Evolutionary conservation across 2,113 vertebrate genomes (phyloP).

Genomic region (Tauraco erythrolophus): DNA sequence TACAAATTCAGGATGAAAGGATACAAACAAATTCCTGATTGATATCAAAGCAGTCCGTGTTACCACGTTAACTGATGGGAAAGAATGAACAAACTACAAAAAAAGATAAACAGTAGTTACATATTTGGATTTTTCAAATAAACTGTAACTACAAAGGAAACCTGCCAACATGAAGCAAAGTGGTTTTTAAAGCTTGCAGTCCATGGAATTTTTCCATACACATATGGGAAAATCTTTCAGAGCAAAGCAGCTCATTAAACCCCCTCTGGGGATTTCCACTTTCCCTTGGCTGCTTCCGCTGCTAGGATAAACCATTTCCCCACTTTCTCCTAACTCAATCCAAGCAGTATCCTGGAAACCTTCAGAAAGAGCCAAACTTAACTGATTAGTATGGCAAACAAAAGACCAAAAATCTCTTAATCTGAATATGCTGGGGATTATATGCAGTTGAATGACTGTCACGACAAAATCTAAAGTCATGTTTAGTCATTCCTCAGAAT

Average conservation of each 20-base stretch:
- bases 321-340: neutral
- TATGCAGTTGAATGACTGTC: neutral
- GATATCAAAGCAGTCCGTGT: neutral
- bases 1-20: conserved; percentile 11
- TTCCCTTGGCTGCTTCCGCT: neutral
- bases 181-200: neutral
- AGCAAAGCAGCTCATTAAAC: neutral
- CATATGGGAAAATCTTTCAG: neutral
- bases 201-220: neutral
- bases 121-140: neutral
- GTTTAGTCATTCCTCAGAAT: neutral
- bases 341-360: neutral
- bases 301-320: neutral
- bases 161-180: neutral
- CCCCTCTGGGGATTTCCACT: neutral
- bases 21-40: neutral
- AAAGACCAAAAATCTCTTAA: neutral
- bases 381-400: neutral
- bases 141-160: neutral
- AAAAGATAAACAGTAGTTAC: neutral
- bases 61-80: conserved; percentile 15
- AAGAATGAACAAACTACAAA: neutral
- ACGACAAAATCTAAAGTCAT: neutral
- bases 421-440: neutral
- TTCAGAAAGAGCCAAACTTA: neutral